These are phyloP conservation scores for Lingula anatina DNA, from an alignment of 2,888 invertebrate genomes.

Conservation along the genomic window DNA sequence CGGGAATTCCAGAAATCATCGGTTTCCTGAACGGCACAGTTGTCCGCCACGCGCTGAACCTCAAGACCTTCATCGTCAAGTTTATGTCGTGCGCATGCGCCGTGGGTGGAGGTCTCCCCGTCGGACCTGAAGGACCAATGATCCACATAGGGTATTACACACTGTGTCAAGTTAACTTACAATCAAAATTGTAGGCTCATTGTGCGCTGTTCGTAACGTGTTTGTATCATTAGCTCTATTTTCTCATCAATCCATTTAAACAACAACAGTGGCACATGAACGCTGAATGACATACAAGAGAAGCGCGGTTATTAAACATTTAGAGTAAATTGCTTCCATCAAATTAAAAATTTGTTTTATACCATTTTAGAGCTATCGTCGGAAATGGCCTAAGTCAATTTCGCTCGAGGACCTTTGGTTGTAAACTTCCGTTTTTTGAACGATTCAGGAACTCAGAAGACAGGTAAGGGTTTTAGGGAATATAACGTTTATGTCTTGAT, in stretches of 20 bases:
- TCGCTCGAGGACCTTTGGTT: conserved; percentile 16
- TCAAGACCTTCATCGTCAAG: conserved; percentile 18
- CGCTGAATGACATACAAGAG: no score
- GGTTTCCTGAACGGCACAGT: conserved; percentile 19
- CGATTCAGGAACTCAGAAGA: conserved; percentile 26
- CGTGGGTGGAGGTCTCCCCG: conserved; percentile 17
- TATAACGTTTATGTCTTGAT: no score
- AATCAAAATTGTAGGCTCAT: not conserved
- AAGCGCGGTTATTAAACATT: no score
- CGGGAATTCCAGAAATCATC: conserved; percentile 19
- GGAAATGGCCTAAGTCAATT: conserved; percentile 24
- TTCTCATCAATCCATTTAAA: not conserved
- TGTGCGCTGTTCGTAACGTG: no score
- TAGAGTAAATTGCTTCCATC: no score
- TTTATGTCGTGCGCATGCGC: conserved; percentile 13
- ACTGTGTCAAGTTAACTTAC: not conserved
- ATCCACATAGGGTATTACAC: conserved; percentile 15
- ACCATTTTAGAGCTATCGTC: conserved; percentile 12
- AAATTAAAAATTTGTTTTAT: no score
- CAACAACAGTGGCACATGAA: no score
- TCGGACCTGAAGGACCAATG: conserved; percentile 15
- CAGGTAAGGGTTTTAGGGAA: conserved; percentile 12
- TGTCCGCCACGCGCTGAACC: conserved; percentile 13
- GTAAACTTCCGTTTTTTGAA: conserved; percentile 19
- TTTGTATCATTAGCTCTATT: not conserved